Conservation (phyloP, 1,140 invertebrate genomes). For the Ptiloglossa arizonensis region DNA sequence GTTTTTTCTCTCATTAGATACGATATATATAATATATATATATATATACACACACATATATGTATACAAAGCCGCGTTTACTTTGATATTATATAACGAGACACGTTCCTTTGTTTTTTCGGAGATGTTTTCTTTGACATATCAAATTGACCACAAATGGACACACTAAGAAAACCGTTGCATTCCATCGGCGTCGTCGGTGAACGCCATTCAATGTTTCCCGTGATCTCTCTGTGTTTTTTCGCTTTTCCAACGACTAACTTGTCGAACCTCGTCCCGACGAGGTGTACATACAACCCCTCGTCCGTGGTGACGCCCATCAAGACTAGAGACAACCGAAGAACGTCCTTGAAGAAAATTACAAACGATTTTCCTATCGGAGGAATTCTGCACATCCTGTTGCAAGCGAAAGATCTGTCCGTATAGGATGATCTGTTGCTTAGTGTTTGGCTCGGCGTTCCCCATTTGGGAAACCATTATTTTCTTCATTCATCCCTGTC, state of each 20-base stretch:
- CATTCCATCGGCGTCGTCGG: conserved; percentile 69
- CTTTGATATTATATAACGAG: conserved; percentile 60
- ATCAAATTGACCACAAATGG: conserved; percentile 77
- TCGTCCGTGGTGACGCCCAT: background rate
- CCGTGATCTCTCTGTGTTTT: conserved; percentile 54
- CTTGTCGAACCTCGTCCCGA: background rate
- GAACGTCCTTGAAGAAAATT: background rate
- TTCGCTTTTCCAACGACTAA: conserved; percentile 20
- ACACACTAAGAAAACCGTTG: conserved; percentile 66
- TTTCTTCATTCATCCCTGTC: no score
- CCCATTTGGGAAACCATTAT: background rate
- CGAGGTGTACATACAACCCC: no score
- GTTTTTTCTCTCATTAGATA: conserved; percentile 37
- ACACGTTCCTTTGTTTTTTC: conserved; percentile 69
- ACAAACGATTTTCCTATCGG: background rate
- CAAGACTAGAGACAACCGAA: background rate
- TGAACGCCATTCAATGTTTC: conserved; percentile 58
- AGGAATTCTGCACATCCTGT: background rate
- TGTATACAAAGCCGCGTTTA: conserved; percentile 44
- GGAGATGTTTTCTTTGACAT: conserved; percentile 79
- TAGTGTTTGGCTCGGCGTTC: conserved; percentile 41
- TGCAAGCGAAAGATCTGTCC: background rate
- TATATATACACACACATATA: conserved; percentile 19
- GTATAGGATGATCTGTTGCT: background rate
- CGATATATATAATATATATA: conserved; percentile 29